Base-by-base conservation (phyloP, 2,888 invertebrate genomes). In the Calephelis perditalis region DNA sequence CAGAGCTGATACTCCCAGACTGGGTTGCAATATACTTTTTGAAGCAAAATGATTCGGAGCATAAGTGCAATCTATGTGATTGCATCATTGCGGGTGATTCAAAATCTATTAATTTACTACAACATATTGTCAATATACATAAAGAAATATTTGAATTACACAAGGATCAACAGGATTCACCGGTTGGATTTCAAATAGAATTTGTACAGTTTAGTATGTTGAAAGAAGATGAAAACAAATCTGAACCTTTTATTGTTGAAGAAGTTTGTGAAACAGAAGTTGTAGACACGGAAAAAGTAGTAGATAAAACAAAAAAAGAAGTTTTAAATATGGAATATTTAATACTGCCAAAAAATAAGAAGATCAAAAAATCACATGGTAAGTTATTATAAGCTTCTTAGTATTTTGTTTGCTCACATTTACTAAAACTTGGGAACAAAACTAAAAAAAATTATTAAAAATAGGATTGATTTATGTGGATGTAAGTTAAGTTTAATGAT, bases 171-270 rank as follows among this genome's bases (percentile, higher is more conserved):
- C 76, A 81, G 0, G 82, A 86, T 35, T 76, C 80, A 7, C 76
- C 78, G 0, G 80, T 86, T 0, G 86, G 88, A 3, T 90, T 85
- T 64, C 84, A 81, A 55, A 87, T 90, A 43, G 88, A 88, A 65
- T 88, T 88, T 64, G 72, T 89, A 6, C 79, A 86, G 62, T 70
- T 86, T 15, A 84, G 82, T 67, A 75, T 79, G 60, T 65, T 82
- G 64, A 84, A 84, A 65, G 82, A 80, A 40, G 79, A 79, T 3
- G 79, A 78, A 8, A 63, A 68, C 0, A 82, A 81, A 64, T 63
- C 65, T 0, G 73, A 82, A 54, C 77, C 85, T 0, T 73, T 86
- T 2, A 75, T 82, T 36, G 66, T 87, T 3, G 81, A 76, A 5
- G 82, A 85, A 56, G 76, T 82, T 3, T 82, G 82, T 62, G 82